Evolutionary conservation across 2,113 vertebrate genomes (phyloP).

Genomic region (Crotalus horridus): DNA sequence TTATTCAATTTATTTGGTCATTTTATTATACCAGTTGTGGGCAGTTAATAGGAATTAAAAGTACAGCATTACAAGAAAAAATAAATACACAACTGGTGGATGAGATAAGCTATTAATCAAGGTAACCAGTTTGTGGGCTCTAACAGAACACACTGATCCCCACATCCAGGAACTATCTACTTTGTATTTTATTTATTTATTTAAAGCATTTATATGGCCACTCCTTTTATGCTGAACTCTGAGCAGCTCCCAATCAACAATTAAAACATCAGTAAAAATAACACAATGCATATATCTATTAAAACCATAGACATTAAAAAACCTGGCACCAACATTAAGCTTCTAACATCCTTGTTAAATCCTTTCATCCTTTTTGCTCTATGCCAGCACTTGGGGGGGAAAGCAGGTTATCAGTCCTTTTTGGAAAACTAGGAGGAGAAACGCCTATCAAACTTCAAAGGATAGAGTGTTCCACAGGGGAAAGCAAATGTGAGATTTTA

Average conservation of each 20-base stretch:
- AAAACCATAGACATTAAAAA: no score
- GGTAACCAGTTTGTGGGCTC: background rate
- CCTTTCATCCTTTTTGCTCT: no score
- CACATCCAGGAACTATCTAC: background rate
- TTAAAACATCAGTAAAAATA: no score
- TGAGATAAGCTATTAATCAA: background rate
- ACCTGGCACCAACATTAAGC: no score
- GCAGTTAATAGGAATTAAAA: background rate
- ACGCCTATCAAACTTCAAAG: background rate
- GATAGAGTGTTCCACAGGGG: no score
- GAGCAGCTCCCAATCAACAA: no score
- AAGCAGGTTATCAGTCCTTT: background rate
- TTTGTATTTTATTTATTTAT: background rate
- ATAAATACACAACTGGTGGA: background rate
- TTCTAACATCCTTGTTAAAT: no score
- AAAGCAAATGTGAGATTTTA: background rate
- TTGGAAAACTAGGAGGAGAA: background rate
- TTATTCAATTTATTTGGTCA: background rate
- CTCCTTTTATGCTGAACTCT: background rate
- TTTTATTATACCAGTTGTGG: background rate
- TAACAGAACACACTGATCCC: background rate
- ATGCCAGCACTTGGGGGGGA: background rate
- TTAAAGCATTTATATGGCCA: background rate
- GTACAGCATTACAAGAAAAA: background rate
- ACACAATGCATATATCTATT: no score